phyloP scores from a whole-genome alignment of 1,140 invertebrate species.

The Colletes gigas region DNA sequence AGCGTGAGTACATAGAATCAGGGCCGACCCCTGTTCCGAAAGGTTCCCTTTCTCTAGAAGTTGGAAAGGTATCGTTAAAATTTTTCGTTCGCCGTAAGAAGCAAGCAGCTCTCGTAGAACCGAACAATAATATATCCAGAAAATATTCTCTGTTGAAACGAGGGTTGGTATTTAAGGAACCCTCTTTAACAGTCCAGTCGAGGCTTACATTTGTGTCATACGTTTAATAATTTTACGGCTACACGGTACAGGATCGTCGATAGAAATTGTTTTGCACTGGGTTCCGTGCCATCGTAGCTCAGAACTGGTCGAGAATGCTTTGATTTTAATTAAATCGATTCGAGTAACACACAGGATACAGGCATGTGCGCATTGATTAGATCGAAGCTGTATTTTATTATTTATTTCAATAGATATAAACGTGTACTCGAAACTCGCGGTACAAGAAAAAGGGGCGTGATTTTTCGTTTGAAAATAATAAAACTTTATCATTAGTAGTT shows the following conservation, averaged over 20 bases:
- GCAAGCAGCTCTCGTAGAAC: no score
- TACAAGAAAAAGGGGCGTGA: no score
- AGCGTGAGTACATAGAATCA: neutral
- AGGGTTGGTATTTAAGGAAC: neutral
- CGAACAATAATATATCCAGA: no score
- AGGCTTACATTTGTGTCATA: neutral
- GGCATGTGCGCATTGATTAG: neutral
- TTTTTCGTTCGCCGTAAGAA: neutral
- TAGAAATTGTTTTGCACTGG: neutral
- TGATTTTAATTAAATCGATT: constrained; percentile 21
- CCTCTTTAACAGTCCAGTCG: neutral
- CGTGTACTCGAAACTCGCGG: no score
- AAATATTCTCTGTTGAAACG: neutral
- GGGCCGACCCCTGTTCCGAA: constrained; percentile 15
- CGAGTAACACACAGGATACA: neutral
- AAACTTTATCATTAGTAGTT: no score
- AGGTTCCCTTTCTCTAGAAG: neutral
- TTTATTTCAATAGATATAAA: no score
- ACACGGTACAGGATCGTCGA: no score
- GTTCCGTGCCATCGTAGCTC: neutral
- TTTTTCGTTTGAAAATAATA: no score
- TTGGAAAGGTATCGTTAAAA: neutral
- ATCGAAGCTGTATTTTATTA: neutral
- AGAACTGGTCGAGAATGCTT: constrained; percentile 27
- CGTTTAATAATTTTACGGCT: no score